These are phyloP conservation scores for Australoheros scitulus DNA, from an alignment of 2,113 vertebrate species.

Conservation along the genomic window DNA sequence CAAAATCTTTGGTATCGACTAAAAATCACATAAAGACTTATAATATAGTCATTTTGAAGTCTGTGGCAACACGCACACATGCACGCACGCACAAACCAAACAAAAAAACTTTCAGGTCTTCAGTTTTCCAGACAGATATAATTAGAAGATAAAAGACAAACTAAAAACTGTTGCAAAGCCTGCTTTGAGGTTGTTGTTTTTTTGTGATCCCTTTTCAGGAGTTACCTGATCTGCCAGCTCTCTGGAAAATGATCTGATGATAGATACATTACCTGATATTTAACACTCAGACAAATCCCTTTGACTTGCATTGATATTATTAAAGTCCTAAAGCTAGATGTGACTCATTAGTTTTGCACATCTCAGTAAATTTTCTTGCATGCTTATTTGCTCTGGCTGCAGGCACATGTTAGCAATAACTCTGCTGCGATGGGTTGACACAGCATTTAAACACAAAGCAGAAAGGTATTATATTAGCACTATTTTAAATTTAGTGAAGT, in stretches of 20 bases:
- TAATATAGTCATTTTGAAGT: background rate
- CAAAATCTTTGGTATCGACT: background rate
- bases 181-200: background rate
- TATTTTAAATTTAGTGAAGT: background rate
- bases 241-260: constrained; percentile 9
- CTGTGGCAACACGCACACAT: background rate
- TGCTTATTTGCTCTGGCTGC: background rate
- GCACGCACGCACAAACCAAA: background rate
- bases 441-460: background rate
- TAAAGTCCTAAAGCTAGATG: constrained; percentile 7
- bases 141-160: background rate
- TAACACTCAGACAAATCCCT: constrained; percentile 9
- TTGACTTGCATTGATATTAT: background rate
- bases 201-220: background rate
- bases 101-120: background rate
- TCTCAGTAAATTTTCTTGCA: background rate
- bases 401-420: background rate
- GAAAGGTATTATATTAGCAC: background rate
- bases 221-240: background rate
- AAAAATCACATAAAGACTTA: background rate
- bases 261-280: background rate
- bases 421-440: background rate
- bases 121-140: background rate
- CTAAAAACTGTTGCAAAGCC: background rate
- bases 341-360: constrained; percentile 12